phyloP scores from a whole-genome alignment of 2,797 vertebrate genomes.

The Esox masquinongy region DNA sequence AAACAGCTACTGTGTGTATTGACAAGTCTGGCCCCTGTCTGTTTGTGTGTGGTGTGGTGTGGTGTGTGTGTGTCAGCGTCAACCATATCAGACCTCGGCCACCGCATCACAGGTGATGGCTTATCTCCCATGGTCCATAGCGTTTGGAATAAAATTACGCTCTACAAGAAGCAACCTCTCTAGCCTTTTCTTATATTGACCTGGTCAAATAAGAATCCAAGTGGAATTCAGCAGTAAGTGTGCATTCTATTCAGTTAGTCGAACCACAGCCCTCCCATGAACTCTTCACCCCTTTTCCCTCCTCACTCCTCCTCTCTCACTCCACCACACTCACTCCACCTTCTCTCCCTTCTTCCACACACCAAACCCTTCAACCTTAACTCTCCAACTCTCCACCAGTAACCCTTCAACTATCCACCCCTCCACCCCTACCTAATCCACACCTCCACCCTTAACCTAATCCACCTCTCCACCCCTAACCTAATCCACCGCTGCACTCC shows the following conservation, averaged over 20 bases:
- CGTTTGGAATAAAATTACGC: neutral
- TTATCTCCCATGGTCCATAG: slow-evolving; percentile 44
- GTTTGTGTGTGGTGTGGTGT: slow-evolving; percentile 47
- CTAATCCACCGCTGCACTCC: too few species aligned
- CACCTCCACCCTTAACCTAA: slow-evolving; percentile 32
- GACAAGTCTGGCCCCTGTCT: slow-evolving; percentile 54
- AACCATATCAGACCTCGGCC: slow-evolving; percentile 53
- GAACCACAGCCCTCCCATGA: neutral
- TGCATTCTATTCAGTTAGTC: neutral
- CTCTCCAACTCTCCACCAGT: slow-evolving; percentile 13
- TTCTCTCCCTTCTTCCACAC: slow-evolving; percentile 42
- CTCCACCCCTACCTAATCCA: slow-evolving; percentile 34
- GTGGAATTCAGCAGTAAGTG: neutral
- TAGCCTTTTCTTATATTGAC: neutral
- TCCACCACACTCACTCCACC: slow-evolving; percentile 26
- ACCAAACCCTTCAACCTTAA: too few species aligned
- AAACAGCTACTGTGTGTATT: slow-evolving; percentile 63
- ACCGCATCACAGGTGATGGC: neutral
- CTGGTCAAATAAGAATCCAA: neutral
- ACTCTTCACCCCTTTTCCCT: neutral
- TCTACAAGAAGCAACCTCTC: neutral
- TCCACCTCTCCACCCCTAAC: too few species aligned
- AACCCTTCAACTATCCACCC: slow-evolving; percentile 27
- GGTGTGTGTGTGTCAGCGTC: slow-evolving; percentile 71
- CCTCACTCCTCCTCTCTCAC: neutral